A percentile compares a stretch with the other conserved stretches of the same genome.
phyloP scores from a whole-genome alignment of 2,113 vertebrate species.

The Mustela nigripes region DNA sequence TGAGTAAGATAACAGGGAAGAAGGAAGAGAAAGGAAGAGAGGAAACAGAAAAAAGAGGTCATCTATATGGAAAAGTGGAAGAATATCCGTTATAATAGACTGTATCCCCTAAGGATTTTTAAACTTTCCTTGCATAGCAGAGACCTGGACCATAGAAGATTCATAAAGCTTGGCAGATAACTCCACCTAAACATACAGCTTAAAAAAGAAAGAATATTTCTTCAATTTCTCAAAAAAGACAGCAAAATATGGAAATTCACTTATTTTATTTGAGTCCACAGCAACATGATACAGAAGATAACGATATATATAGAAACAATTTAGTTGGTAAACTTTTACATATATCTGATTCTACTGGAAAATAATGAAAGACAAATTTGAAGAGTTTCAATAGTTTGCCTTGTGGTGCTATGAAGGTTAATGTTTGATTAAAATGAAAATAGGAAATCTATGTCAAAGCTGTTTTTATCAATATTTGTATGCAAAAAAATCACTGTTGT shows the following conservation, averaged over 20 bases:
- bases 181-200: not conserved
- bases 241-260: not conserved
- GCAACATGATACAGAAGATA: not conserved
- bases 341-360: not conserved
- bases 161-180: accelerated
- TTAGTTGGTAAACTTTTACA: not conserved
- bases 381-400: not conserved
- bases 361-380: not conserved
- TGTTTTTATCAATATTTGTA: not conserved
- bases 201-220: not conserved
- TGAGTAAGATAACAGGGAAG: not conserved
- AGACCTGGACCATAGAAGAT: not conserved
- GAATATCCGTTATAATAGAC: too few species aligned
- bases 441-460: not conserved
- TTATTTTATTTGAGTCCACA: not conserved
- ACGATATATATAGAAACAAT: not conserved
- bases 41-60: not conserved
- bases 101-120: not conserved
- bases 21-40: too few species aligned
- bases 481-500: not conserved
- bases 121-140: not conserved
- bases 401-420: not conserved
- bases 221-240: not conserved
- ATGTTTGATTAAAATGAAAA: constrained; percentile 54
- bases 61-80: not conserved